Base-by-base conservation (phyloP, 2,888 invertebrate genomes). In the Orgyia antiqua region DNA sequence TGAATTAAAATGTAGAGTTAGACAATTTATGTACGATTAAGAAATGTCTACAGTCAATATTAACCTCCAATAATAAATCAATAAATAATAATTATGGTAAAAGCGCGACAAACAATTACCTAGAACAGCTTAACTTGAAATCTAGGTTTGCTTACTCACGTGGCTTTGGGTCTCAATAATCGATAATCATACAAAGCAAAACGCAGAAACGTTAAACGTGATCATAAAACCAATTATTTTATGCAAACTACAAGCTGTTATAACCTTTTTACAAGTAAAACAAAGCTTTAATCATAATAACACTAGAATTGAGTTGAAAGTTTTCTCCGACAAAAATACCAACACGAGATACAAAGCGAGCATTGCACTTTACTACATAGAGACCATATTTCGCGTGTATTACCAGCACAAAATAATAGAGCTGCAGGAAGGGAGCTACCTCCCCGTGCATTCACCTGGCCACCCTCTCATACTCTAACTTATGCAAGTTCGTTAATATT, bases 401-500 rank as follows among this genome's bases (percentile, higher is more conserved):
- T 36, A 40, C 44, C 37, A 41, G 51, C 54, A 55, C 50, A 41
- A 45, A 54, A 55, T 59, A 61, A 55, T 51, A 54, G 51, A 49
- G 50, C 44, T 51, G 52, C 51, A 38, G 36, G 52, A 23, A 31
- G 50, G 13, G 42, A 18, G 38, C 33, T 28, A 29, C 30, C 42
- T n/a, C 54, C 53, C 48, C 58, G 65, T 72, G 70, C 72, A 73
- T 74, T 74, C 72, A 75, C 71, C 73, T 65, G 51, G 13, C 31
- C 31, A 13, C 51, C 33, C 51, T 20, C 45, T 38, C 35, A 50
- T 40, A 34, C 42, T 65, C 61, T 71, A 70, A 72, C 69, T 80
- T 78, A 80, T 82, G 82, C 77, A 82, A 77, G 72, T 69, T 75
- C 66, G 74, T 78, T 78, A 80, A 82, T 78, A 80, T 79, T 82